Base-by-base conservation (phyloP, 1,140 invertebrate species). In the Radopholus similis region DNA sequence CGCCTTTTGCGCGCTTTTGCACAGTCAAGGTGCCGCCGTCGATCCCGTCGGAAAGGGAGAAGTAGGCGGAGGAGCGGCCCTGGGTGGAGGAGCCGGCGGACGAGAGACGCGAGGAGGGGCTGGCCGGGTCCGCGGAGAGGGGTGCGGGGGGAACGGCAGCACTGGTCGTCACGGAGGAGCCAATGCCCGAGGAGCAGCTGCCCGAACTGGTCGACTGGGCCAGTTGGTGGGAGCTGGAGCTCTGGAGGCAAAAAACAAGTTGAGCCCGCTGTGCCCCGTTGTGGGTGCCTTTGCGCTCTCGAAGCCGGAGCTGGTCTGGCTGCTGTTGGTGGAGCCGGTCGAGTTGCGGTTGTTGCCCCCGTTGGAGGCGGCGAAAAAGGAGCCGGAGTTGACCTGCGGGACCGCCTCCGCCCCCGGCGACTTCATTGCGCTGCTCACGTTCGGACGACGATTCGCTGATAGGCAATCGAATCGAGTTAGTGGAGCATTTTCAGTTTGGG, bases 291-390 rank as follows among this genome's bases (percentile, higher is more conserved):
- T 72, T 21, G 66, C 40, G 53, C 71, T 72, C 51, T 72, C 71
- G 28, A 72, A 76, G 49, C 71, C 71, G 21, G 71, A 72, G 23
- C 73, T 76, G 15, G 58, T 38, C 49, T 71, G 69, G 37, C 68
- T 74, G 47, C 67, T 67, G 28, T 32, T 35, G n/a, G 44, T 75
- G 47, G 71, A 72, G 18, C 73, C 67, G 28, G 71, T 72, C 6
- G 71, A 72, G 70, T 67, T 69, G 18, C 71, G 73, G 59, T 75
- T 72, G 35, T 32, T 57, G 8, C 34, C 35, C 11, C 35, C 9
- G 49, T 9, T 34, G n/a, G 66, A 40, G 34, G n/a, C 15, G 23
- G 56, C 23, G 44, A 58, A 58, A 21, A 49, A 13, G 0, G 28
- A 9, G n/a, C 15, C 18, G 9, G 44, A 26, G 26, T 23, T 26